Base-by-base conservation (phyloP, 1,140 invertebrate species). In the Oncopodura yosiiana region DNA sequence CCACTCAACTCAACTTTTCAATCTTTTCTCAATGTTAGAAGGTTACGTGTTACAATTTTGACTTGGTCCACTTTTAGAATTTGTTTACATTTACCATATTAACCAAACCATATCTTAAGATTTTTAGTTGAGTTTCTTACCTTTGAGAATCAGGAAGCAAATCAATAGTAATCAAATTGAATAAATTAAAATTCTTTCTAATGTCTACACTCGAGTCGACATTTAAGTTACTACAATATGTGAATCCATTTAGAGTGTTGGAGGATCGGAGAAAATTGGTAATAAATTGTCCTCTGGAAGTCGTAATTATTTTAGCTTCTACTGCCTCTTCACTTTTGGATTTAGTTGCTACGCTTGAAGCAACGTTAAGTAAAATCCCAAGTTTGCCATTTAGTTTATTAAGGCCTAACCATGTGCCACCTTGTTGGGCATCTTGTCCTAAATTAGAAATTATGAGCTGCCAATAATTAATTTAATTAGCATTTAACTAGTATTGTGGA, bases 391-490 rank as follows among this genome's bases (percentile, higher is more conserved):
- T 30, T 59, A 77, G 78, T 24, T 65, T 63, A 37, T 72, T 75
- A 32, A 86, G 65, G 9, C 80, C 85, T 19, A 88, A 66, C 86
- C 86, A 89, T 12, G 82, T 83, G 3, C 86, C 84, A 24, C 81
- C 80, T 71, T 83, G 81, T 65, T 75, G 75, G n/a, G 80, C 80
- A 48, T 61, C 55, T 46, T 57, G 54, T 36, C 51, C 51, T 59
- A 30, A 6, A 46, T 16, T 12, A 29, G 5, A 42, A 52, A 48
- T 30, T 23, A 11, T 27, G 26, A 34, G 9, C n/a, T 43, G 4
- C 12, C 3, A 54, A 37, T 54, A 3, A 14, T 24, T 26, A 38
- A 23, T 26, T 36, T 53, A 27, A 49, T 8, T n/a, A 19, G 14
- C 27, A 19, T 4, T 36, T n/a, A 42, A 30, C 26, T 19, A 38